Base-by-base conservation (phyloP, 2,888 invertebrate genomes). In the Lycophotia porphyrea region DNA sequence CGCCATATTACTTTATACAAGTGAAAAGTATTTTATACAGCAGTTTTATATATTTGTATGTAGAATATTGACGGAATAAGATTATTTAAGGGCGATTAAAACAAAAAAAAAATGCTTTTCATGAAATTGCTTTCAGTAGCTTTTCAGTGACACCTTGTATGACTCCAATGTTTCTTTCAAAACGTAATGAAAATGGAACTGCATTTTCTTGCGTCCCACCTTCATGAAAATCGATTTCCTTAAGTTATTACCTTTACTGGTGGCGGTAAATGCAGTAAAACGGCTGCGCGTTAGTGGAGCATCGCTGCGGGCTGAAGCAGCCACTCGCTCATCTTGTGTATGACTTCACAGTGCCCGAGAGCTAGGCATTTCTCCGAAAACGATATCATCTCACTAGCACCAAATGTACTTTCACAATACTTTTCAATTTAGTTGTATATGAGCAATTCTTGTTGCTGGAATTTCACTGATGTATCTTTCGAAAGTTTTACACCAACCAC, bases 101-200 rank as follows among this genome's bases (percentile, higher is more conserved):
- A 7, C 18, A 34, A 65, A 52, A 34, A 31, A 67, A 44, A 49
- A 21, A 27, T 27, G 55, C 34, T 71, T 64, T 81, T 52, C 60
- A 74, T 63, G 36, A 52, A 73, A 84, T 83, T 64, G 44, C 13
- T 58, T 71, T 67, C 52, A 67, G 47, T 71, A 36, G 63, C 8
- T 65, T 64, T 39, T 67, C 36, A 52, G 67, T 61, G 27, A 66
- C 52, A 11, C 44, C 27, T 66, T 36, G 70, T 36, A 39, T 36
- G 34, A 68, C 34, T 34, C 4, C 27, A 61, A 61, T 55, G n/a
- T 64, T 52, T 39, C 7, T 36, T 47, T 66, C 39, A 24, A 67
- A 15, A 36, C 8, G 11, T 47, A 55, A 67, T 49, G n/a, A 42
- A 71, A 61, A 80, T 80, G 39, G 21, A 65, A 79, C 70, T 80